Base-by-base conservation (phyloP, 2,888 invertebrate genomes). In the Torymus texanus region DNA sequence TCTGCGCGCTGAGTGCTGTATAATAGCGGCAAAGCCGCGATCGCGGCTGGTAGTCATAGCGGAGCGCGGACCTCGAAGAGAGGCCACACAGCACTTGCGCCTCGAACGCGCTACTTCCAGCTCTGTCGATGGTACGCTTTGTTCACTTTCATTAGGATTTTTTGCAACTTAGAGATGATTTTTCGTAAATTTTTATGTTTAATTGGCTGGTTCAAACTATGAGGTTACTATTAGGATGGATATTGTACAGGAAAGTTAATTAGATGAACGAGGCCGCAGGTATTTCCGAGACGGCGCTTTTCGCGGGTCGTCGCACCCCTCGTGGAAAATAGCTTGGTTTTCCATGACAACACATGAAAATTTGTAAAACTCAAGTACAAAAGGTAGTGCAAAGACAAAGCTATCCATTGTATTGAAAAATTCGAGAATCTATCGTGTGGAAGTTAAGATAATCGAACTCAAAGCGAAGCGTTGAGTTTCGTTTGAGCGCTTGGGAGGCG, bases 51-150 rank as follows among this genome's bases (percentile, higher is more conserved):
- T 71, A 21, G 81, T 70, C 75, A 83, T 80, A 59, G 65, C 14
- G 55, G 67, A 84, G 85, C 86, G 81, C 87, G 87, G 85, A 86
- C 87, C 85, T 83, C 84, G 87, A 79, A 84, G 87, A 86, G 82
- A 85, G 85, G 4, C 86, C 84, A 79, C 11, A 11, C 70, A 56
- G 80, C n/a, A 58, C 82, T 79, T 77, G 80, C 73, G 82, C 80
- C 80, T 74, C 68, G 11, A 5, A 12, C 12, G 21, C 21, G 29
- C n/a, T 62, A 50, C 53, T 50, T 8, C 41, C 75, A 70, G 75
- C 80, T 78, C 80, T 78, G 68, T 51, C 59, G 65, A 11, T 51
- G 82, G 80, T 76, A 80, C 78, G 80, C 78, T 56, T 78, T 80
- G 53, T 3, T 12, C 72, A 71, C 66, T 79, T 79, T 53, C 0